Base-by-base conservation (phyloP, 1,140 invertebrate genomes). In the Stegodyphus mimosarum region DNA sequence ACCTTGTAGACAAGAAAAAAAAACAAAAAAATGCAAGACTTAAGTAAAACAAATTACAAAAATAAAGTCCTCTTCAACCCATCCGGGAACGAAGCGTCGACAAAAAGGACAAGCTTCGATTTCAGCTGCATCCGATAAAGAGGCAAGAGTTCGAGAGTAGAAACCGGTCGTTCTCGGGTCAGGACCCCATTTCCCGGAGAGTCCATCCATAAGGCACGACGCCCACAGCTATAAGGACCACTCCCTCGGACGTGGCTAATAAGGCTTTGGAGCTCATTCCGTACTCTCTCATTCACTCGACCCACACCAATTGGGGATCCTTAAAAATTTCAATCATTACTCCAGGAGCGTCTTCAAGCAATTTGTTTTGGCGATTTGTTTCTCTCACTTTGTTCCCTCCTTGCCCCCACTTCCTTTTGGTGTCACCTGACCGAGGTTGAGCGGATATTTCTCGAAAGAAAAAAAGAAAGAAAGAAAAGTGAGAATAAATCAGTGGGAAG, bases 191-290 rank as follows among this genome's bases (percentile, higher is more conserved):
- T 80, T 80, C 74, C 48, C 33, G 48, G 76, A 67, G 60, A 78
- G 66, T 78, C 76, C 78, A 70, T 80, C 78, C 78, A 80, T 80
- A 80, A 80, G 78, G 18, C 78, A 80, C 78, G 67, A 80, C 78
- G 67, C 78, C 78, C 67, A 80, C 76, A 78, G 49, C 69, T 33
- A 33, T 33, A 33, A 33, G 33, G 64, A 78, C 76, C 76, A 78
- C 76, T 78, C 76, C 76, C 64, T 69, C 64, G 64, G n/a, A n/a
- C 60, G 50, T 49, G 55, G 55, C 53, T 76, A 69, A 78, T 78
- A 69, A 78, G 76, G 60, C n/a, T 53, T 15, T 78, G 17, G 66
- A 17, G 33, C 60, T 69, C 53, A 33, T 33, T 33, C 33, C 33
- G 33, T 33, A 33, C 33, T 33, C 33, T 33, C 33, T 33, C 52